Percentiles rank a stretch among this genome's conserved stretches.
Conservation (phyloP, 2,113 vertebrate genomes). For the Lates calcarifer region DNA sequence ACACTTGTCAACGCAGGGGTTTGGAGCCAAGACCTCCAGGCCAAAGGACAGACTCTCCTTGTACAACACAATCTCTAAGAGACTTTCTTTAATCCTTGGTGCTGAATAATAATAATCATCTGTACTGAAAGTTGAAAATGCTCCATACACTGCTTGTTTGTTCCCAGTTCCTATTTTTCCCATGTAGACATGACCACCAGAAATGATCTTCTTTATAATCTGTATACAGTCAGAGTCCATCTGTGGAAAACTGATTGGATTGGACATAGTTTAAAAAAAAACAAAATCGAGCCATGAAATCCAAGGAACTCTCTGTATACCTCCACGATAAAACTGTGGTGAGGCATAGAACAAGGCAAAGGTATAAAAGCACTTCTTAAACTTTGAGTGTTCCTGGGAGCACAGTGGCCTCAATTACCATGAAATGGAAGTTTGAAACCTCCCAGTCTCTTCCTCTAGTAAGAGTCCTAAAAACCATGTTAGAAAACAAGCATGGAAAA, state of each 20-base stretch:
- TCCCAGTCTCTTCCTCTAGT: not conserved
- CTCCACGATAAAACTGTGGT: not conserved
- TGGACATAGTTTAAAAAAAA: not conserved
- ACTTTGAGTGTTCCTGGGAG: not conserved
- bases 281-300: not conserved
- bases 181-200: not conserved
- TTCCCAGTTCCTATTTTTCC: not conserved
- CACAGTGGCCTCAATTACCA: not conserved
- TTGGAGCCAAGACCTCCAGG: not conserved
- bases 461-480: slow-evolving; percentile 3
- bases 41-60: not conserved
- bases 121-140: not conserved
- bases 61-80: not conserved
- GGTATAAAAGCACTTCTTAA: not conserved
- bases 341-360: not conserved
- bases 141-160: not conserved
- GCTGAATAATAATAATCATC: not conserved
- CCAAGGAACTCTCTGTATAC: not conserved
- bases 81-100: not conserved
- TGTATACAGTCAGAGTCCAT: not conserved
- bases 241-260: not conserved
- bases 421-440: not conserved
- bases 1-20: not conserved
- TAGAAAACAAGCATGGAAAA: slow-evolving; percentile 3
- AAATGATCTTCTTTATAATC: not conserved